Evolutionary conservation across 1,140 invertebrate genomes (phyloP), one percentile per base, ranked within the genome.

Genomic region (Eupristina koningsbergeri): DNA sequence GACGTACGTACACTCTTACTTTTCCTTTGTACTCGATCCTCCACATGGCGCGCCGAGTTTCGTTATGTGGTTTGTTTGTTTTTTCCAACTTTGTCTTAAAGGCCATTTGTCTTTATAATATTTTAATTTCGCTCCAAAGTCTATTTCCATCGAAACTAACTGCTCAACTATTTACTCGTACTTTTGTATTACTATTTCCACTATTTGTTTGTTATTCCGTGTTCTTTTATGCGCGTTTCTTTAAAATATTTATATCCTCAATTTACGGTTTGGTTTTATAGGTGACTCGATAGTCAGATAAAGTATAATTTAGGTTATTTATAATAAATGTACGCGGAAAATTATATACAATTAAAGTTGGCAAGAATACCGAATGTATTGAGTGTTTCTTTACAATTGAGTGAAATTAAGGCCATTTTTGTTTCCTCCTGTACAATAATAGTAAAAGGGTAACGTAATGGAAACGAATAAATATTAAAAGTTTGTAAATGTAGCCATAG

Each of bases 1-100:
- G 11, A 13, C n/a, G 36, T 29, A 13, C n/a, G 36, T 29, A 34
- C 61, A 15, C 61, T 76, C 71, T 75, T 81, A 50, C 80, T 81
- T 83, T 83, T 73, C 81, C 75, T 78, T 79, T 83, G 75, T 83
- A 78, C 81, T 73, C 64, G 47, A 29, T 76, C 50, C 41, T 77
- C 11, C 63, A 83, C 73, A 75, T 74, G 41, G 41, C 31, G 58
- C 36, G 36, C 31, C 58, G 29, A 39, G 22, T 67, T 75, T 41
- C 69, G 53, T 29, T 81, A 11, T 58, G 64, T 47, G 64, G 45
- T 80, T 73, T 81, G 73, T 82, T 82, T 82, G 80, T 36, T 53
- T 76, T 76, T 61, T 64, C 31, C 74, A 31, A 41, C 61, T 77
- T 58, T 58, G 61, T 71, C 73, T 75, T 36, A 64, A 81, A 81